These are phyloP conservation scores for Leucophora obtusa DNA, from an alignment of 2,888 invertebrate genomes.

Conservation along the genomic window DNA sequence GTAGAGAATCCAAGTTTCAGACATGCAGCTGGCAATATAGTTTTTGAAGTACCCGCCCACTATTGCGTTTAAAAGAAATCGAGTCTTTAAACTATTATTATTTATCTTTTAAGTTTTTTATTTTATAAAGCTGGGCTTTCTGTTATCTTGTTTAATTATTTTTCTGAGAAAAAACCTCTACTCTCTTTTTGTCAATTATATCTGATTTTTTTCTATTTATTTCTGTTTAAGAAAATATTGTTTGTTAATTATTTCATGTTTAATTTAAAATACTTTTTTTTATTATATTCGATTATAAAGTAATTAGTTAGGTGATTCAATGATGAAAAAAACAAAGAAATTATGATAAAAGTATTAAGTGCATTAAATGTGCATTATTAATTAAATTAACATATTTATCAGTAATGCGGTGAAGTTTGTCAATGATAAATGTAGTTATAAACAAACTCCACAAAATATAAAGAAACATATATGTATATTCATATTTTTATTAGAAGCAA, in stretches of 20 bases:
- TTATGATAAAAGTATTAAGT: slow-evolving; percentile 35
- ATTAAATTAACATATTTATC: slow-evolving; percentile 1
- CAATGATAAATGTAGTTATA: background rate
- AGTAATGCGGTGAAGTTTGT: background rate
- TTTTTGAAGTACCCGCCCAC: slow-evolving; percentile 78
- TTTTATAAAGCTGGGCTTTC: slow-evolving; percentile 48
- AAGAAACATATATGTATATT: slow-evolving; percentile 1
- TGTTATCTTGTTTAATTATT: slow-evolving; percentile 44
- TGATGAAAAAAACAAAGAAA: slow-evolving; percentile 9
- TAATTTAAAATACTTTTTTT: slow-evolving; percentile 24
- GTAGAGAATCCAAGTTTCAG: slow-evolving; percentile 76
- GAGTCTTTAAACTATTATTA: slow-evolving; percentile 5
- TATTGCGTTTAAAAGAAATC: slow-evolving; percentile 72
- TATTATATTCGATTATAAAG: slow-evolving; percentile 5
- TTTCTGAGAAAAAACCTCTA: background rate
- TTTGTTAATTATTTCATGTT: slow-evolving; percentile 42
- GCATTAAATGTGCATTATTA: slow-evolving; percentile 31
- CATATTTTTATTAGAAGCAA: background rate
- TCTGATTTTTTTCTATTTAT: background rate
- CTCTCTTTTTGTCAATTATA: slow-evolving; percentile 1
- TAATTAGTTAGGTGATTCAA: background rate
- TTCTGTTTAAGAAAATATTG: slow-evolving; percentile 12
- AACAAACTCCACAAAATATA: background rate
- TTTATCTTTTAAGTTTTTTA: slow-evolving; percentile 18
- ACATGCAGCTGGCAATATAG: slow-evolving; percentile 75